phyloP scores from a whole-genome alignment of 2,888 invertebrate species.

The Xestoiulus laeticollis region DNA sequence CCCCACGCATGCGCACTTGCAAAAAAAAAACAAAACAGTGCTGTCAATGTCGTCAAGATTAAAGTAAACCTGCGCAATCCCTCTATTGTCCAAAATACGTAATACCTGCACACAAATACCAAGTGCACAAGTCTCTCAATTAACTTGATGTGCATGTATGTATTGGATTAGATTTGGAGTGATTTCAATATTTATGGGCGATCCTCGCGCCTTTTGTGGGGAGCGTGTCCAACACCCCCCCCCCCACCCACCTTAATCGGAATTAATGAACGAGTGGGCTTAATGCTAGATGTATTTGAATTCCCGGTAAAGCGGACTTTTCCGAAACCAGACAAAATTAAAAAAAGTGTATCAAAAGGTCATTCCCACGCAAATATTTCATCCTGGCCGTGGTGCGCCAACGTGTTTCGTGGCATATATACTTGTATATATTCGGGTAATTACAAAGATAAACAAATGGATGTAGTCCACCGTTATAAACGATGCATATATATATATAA shows the following conservation, averaged over 20 bases:
- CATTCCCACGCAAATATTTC: constrained; percentile 34
- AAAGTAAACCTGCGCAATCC: no score
- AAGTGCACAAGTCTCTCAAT: no score
- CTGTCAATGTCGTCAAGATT: no score
- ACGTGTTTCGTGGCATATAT: background rate
- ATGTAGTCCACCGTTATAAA: constrained; percentile 23
- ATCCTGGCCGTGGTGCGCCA: background rate
- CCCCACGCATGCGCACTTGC: no score
- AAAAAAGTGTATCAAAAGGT: constrained; percentile 39
- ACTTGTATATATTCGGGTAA: background rate
- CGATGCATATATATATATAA: background rate
- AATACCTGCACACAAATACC: no score
- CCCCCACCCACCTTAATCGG: background rate
- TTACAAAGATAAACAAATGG: constrained; percentile 24
- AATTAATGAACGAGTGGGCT: background rate
- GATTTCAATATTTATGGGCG: background rate
- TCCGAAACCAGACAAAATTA: background rate
- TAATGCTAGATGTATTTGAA: background rate
- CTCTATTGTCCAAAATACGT: no score
- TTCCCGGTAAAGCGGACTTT: background rate
- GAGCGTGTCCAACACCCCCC: background rate
- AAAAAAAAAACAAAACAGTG: no score
- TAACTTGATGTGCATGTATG: no score
- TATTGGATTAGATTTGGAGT: background rate
- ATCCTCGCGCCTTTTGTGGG: background rate